Percentiles rank a stretch among this genome's conserved stretches.
Evolutionary conservation across 2,797 vertebrate species (phyloP).

Genomic region (Gastrophryne carolinensis): DNA sequence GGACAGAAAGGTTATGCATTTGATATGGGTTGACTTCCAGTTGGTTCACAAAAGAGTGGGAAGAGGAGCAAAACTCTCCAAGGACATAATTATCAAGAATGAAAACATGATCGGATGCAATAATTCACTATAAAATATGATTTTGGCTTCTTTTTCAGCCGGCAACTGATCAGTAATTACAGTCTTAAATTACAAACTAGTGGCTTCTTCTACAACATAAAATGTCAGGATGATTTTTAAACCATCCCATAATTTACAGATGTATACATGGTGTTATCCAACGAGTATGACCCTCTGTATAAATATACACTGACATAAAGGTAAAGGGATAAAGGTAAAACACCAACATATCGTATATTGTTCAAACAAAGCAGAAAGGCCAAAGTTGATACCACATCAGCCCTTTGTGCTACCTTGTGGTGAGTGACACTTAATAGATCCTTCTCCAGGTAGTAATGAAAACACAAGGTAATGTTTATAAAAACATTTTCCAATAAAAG

Average conservation of each 20-base stretch:
- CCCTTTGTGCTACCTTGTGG: conserved; percentile 41
- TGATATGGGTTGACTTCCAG: too few relatives aligned
- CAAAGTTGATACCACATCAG: conserved; percentile 27
- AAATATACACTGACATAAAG: conserved; percentile 23
- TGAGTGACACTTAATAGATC: conserved; percentile 20
- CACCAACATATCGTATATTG: conserved; percentile 21
- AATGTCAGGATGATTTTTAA: too few relatives aligned
- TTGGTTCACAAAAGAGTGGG: too few relatives aligned
- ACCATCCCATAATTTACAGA: neutral
- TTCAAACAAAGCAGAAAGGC: conserved; percentile 29
- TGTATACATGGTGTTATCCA: conserved; percentile 15
- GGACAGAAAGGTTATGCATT: too few relatives aligned
- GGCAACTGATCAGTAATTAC: too few relatives aligned
- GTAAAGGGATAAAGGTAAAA: conserved; percentile 2
- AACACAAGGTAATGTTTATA: conserved; percentile 24
- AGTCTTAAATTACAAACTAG: too few relatives aligned
- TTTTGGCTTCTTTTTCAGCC: too few relatives aligned
- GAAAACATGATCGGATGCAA: too few relatives aligned
- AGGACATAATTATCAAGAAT: too few relatives aligned
- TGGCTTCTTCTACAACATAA: too few relatives aligned
- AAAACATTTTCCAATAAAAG: conserved; percentile 13
- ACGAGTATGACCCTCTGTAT: conserved; percentile 2
- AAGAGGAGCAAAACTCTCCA: too few relatives aligned
- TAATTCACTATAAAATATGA: too few relatives aligned
- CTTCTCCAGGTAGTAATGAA: conserved; percentile 1